These are phyloP conservation scores for Reticulitermes lucifugus DNA, from an alignment of 2,888 invertebrate species.

Conservation along the genomic window DNA sequence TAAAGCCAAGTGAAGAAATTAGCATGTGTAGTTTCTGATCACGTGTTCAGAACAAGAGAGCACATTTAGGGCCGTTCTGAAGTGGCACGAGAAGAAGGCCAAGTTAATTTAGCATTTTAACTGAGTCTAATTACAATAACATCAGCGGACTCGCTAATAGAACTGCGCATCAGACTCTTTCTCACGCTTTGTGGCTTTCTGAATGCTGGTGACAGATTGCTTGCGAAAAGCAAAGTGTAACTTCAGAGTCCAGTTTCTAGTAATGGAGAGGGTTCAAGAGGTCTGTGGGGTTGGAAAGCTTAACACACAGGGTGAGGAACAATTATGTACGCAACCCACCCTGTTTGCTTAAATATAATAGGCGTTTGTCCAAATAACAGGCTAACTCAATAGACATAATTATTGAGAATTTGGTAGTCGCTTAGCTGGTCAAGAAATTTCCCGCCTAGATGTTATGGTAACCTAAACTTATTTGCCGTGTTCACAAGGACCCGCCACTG, in stretches of 20 bases:
- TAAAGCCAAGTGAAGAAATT: not conserved
- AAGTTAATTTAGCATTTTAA: not conserved
- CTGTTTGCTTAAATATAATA: too few relatives aligned
- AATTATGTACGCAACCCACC: not conserved
- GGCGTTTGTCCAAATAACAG: too few relatives aligned
- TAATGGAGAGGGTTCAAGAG: not conserved
- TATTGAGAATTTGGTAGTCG: too few relatives aligned
- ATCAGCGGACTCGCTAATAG: not conserved
- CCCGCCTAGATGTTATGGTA: too few relatives aligned
- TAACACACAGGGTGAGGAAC: not conserved
- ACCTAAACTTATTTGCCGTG: too few relatives aligned
- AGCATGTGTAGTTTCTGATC: not conserved
- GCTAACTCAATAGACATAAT: too few relatives aligned
- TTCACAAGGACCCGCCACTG: too few relatives aligned
- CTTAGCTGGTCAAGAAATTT: too few relatives aligned
- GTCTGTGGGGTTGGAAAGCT: not conserved
- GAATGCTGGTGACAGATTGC: not conserved
- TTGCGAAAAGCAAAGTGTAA: not conserved
- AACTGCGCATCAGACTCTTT: not conserved
- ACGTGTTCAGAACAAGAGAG: not conserved
- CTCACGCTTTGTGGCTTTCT: not conserved
- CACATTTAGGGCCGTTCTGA: not conserved
- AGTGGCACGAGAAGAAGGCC: not conserved
- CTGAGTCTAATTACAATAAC: not conserved
- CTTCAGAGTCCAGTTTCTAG: not conserved